Conservation (phyloP, 2,797 vertebrate genomes). For the Malurus splendens region DNA sequence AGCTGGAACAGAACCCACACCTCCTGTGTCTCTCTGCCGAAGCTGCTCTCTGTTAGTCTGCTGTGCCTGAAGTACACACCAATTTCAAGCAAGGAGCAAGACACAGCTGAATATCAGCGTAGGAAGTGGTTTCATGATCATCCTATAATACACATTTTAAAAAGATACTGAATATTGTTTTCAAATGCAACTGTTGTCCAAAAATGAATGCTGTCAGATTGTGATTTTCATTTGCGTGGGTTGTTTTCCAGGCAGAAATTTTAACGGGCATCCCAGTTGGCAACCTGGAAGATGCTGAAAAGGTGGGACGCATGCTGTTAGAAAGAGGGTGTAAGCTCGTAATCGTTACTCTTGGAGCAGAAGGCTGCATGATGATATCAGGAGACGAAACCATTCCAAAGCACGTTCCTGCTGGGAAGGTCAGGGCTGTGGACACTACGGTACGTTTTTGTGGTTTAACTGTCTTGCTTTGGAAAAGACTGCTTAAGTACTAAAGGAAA, state of each 20-base stretch:
- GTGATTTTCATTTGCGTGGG: constrained; percentile 28
- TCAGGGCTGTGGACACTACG: constrained; percentile 88
- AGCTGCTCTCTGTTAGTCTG: neutral
- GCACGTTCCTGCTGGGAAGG: constrained; percentile 77
- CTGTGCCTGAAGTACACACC: neutral
- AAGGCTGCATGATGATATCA: constrained; percentile 86
- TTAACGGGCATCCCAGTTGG: constrained; percentile 78
- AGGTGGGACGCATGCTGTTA: constrained; percentile 75
- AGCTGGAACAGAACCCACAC: neutral
- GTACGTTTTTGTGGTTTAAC: constrained; percentile 76
- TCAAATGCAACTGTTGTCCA: constrained; percentile 22
- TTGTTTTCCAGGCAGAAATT: constrained; percentile 84
- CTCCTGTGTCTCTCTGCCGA: neutral
- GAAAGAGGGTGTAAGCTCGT: constrained; percentile 81
- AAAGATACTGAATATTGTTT: neutral
- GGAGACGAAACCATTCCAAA: constrained; percentile 70
- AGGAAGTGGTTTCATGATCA: constrained; percentile 24
- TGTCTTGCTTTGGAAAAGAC: constrained; percentile 55
- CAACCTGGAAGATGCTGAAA: constrained; percentile 75
- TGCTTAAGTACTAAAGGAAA: constrained; percentile 34
- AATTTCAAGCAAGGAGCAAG: neutral
- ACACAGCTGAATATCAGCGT: neutral
- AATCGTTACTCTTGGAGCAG: constrained; percentile 87
- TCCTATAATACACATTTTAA: neutral
- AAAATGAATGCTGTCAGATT: constrained; percentile 34